Evolutionary conservation across 2,113 vertebrate species (phyloP), one percentile per base, ranked within the genome.

Genomic region (Oncorhynchus nerka): DNA sequence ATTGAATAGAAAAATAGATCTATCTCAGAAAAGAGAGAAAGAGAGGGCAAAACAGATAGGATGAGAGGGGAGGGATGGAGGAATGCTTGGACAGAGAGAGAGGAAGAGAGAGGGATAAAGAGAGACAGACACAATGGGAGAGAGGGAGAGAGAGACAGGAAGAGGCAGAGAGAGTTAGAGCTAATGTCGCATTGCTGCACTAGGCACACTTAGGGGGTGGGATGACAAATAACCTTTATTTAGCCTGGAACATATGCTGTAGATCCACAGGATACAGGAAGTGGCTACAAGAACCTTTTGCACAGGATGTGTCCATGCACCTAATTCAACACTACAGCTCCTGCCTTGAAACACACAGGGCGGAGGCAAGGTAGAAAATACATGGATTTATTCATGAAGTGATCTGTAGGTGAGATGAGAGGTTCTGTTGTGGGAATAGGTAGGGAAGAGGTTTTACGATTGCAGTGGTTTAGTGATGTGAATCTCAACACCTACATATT

Each of bases 161-260:
- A n/a, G 59, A 62, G 20, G 20, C 15, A 62, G n/a, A 68, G 64
- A 59, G 32, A 68, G 74, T 67, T 81, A 66, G 68, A 70, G 66
- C 13, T 26, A 67, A 3, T 48, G 77, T 71, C 4, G 20, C 64
- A 68, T 65, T 71, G 61, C 73, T 61, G 11, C 20, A 28, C 64
- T 62, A 26, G 39, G 71, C 78, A 82, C 19, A 73, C 68, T 62
- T 62, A 9, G 59, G 30, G 69, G 39, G 26, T 59, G 78, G 22
- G 32, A 74, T 66, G 74, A 68, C 76, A 68, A 72, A 65, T 22
- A 32, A 78, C 81, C 80, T 75, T 71, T 71, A 78, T 89, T 88
- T 86, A 84, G 83, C 82, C 69, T 48, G 67, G 83, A 87, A 71
- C 86, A 86, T 84, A 87, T 89, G 87, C 69, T 78, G 75, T 64